Conservation (phyloP, 2,888 invertebrate genomes). For the Saturnia pavonia region DNA sequence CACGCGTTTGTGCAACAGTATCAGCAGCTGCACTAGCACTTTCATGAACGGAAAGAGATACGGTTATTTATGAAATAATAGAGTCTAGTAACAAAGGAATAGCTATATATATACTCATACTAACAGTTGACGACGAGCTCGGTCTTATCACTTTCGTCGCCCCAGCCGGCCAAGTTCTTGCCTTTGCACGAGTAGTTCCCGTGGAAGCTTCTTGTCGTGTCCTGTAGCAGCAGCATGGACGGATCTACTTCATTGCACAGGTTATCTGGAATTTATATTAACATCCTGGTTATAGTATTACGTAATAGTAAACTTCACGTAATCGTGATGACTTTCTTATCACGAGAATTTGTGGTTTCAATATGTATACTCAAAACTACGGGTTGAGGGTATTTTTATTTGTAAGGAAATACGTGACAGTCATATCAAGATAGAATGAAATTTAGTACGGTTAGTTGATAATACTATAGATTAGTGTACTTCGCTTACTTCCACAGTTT, state of each 20-base stretch:
- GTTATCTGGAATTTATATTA: constrained; percentile 58
- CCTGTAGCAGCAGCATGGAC: constrained; percentile 90
- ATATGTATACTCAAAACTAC: background rate
- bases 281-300: background rate
- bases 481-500: too few relatives aligned
- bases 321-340: background rate
- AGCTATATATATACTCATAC: constrained; percentile 50
- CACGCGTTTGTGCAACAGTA: too few relatives aligned
- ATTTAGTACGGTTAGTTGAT: too few relatives aligned
- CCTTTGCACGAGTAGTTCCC: constrained; percentile 97
- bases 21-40: too few relatives aligned
- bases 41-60: background rate
- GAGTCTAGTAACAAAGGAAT: too few relatives aligned
- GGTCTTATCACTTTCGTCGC: constrained; percentile 87
- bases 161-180: constrained; percentile 94
- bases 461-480: too few relatives aligned
- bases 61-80: background rate
- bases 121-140: constrained; percentile 92
- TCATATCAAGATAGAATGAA: too few relatives aligned
- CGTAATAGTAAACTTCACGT: too few relatives aligned
- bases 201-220: constrained; percentile 93
- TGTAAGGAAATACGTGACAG: background rate
- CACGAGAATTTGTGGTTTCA: background rate
- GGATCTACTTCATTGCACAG: constrained; percentile 93
- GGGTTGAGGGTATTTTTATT: background rate